A percentile compares a stretch with the other conserved stretches of the same genome.
phyloP scores from a whole-genome alignment of 2,113 vertebrate species.

The Phasianus colchicus region DNA sequence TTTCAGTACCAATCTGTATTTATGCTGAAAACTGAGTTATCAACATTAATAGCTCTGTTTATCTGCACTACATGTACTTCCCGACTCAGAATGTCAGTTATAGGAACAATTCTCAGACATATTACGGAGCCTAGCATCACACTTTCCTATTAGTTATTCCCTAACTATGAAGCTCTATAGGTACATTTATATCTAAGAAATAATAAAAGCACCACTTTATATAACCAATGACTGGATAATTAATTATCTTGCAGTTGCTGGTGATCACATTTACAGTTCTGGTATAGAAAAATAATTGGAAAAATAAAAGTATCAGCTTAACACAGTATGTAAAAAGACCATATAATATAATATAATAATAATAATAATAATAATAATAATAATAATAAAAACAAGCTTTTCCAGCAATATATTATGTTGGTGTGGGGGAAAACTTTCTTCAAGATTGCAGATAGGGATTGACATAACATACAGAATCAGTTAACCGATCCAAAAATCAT shows the following conservation, averaged over 20 bases:
- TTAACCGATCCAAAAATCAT: not conserved
- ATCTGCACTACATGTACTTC: accelerated
- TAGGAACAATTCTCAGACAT: not conserved
- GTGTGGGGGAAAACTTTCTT: not conserved
- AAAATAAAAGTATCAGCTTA: not conserved
- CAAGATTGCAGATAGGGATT: not conserved
- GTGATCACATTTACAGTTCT: not conserved
- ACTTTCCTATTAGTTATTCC: not conserved
- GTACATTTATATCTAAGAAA: not conserved
- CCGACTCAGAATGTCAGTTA: not conserved
- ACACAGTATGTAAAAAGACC: not conserved
- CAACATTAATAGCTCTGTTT: not conserved
- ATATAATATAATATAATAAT: not conserved
- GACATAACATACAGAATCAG: not conserved
- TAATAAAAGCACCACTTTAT: not conserved
- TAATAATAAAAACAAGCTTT: not conserved
- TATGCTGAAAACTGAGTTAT: not conserved
- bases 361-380: no score
- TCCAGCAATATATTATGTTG: not conserved
- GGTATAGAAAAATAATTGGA: not conserved
- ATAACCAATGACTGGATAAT: not conserved
- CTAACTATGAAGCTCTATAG: not conserved
- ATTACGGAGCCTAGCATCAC: not conserved
- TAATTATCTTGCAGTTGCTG: not conserved
- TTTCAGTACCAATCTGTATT: not conserved